phyloP scores from a whole-genome alignment of 2,888 invertebrate species.

The Spilosoma lubricipeda region DNA sequence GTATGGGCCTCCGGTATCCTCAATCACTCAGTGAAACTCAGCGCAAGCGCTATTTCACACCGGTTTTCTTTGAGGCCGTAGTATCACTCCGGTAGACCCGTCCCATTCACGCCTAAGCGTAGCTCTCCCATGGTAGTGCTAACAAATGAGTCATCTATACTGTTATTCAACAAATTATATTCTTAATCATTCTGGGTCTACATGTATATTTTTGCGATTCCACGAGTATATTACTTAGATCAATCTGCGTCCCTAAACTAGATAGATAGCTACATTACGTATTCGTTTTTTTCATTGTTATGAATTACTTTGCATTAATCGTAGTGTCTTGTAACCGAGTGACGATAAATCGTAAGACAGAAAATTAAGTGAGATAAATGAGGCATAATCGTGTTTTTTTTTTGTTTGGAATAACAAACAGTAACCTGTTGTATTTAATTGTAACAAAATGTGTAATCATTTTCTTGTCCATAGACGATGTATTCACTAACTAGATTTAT shows the following conservation, averaged over 20 bases:
- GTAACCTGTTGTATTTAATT: not conserved
- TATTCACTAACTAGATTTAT: not conserved
- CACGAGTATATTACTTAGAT: not conserved
- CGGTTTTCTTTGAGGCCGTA: too few species aligned
- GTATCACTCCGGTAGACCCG: too few species aligned
- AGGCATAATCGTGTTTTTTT: not conserved
- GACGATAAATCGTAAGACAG: not conserved
- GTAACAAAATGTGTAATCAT: not conserved
- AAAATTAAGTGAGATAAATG: not conserved
- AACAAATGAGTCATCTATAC: not conserved
- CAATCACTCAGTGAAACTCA: too few species aligned
- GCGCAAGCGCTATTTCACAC: too few species aligned
- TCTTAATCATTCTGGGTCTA: not conserved
- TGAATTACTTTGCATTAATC: slow-evolving; percentile 3
- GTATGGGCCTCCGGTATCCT: too few species aligned
- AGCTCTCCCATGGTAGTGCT: too few species aligned
- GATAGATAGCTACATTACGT: not conserved
- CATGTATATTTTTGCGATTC: not conserved
- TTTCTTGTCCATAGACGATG: too few species aligned
- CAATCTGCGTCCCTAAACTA: not conserved
- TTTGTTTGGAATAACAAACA: not conserved
- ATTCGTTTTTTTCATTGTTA: slow-evolving; percentile 1
- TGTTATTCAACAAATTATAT: not conserved
- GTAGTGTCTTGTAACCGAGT: not conserved
- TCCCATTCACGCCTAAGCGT: too few species aligned